Evolutionary conservation across 2,888 invertebrate genomes (phyloP).

Genomic region (Amphiduros pacificus): DNA sequence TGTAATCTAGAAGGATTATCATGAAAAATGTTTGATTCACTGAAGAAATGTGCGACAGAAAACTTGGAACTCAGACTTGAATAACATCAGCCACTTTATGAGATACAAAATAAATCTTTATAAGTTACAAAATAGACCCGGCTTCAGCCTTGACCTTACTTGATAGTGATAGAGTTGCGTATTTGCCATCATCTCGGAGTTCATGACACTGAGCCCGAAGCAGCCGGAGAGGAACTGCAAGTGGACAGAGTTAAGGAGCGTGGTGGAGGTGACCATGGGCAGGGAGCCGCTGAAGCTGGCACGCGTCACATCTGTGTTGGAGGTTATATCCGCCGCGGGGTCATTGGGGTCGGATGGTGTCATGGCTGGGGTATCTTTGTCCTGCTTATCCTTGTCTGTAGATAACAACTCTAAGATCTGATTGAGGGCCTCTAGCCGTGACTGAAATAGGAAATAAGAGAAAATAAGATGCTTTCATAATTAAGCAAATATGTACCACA

Average conservation of each 20-base stretch:
- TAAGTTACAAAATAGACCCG: no score
- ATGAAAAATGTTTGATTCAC: no score
- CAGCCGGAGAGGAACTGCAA: slow-evolving; percentile 65
- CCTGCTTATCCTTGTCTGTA: slow-evolving; percentile 36
- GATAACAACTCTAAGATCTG: slow-evolving; percentile 59
- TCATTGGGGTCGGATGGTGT: not conserved
- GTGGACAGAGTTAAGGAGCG: slow-evolving; percentile 57
- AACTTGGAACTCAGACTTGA: no score
- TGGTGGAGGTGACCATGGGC: no score
- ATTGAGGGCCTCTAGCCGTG: slow-evolving; percentile 58
- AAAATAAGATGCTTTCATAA: no score
- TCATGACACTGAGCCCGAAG: slow-evolving; percentile 62
- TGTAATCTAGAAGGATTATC: no score
- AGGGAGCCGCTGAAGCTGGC: not conserved
- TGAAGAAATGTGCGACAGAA: no score
- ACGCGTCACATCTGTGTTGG: not conserved
- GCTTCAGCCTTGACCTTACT: no score
- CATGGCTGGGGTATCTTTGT: not conserved
- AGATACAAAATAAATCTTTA: no score
- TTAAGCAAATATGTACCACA: no score
- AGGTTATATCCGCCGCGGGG: not conserved
- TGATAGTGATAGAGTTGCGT: slow-evolving; percentile 65
- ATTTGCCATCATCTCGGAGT: slow-evolving; percentile 34
- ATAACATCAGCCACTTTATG: no score
- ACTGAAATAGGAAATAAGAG: slow-evolving; percentile 41